These are phyloP conservation scores for Yponomeuta cagnagella DNA, from an alignment of 2,888 invertebrate species.

Conservation along the genomic window DNA sequence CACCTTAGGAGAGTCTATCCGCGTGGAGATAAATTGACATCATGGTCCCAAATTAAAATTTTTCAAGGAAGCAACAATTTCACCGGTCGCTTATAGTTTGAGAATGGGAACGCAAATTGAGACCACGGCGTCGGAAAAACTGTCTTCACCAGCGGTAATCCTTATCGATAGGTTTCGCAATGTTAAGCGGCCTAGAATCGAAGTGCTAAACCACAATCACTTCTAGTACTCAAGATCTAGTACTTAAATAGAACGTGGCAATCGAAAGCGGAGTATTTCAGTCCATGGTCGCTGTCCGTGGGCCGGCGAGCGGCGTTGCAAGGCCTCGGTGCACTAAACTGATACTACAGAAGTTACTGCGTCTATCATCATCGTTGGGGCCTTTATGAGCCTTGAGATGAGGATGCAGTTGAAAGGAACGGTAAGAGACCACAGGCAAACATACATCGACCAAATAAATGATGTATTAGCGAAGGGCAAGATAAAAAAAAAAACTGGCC, in stretches of 20 bases:
- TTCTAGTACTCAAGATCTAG: constrained; percentile 14
- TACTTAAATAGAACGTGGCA: constrained; percentile 17
- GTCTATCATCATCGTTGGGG: no score
- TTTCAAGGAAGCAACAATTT: neutral
- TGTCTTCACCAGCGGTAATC: neutral
- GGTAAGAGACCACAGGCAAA: no score
- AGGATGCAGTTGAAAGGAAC: no score
- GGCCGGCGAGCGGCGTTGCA: constrained; percentile 59
- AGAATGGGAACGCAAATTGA: neutral
- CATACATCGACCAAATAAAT: no score
- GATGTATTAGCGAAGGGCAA: no score
- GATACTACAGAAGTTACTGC: constrained; percentile 66
- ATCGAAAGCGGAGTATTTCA: constrained; percentile 63
- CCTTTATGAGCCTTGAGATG: no score
- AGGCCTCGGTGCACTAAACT: constrained; percentile 47
- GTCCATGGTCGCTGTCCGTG: constrained; percentile 60
- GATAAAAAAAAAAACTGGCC: no score
- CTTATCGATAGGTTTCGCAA: constrained; percentile 3
- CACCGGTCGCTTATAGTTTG: neutral
- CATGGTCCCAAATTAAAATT: neutral
- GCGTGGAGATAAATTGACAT: no score
- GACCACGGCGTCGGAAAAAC: neutral
- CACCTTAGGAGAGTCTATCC: no score
- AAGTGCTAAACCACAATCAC: constrained; percentile 12
- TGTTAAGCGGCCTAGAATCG: neutral